Conservation (phyloP, 2,888 invertebrate genomes). For the Melanargia galathea region DNA sequence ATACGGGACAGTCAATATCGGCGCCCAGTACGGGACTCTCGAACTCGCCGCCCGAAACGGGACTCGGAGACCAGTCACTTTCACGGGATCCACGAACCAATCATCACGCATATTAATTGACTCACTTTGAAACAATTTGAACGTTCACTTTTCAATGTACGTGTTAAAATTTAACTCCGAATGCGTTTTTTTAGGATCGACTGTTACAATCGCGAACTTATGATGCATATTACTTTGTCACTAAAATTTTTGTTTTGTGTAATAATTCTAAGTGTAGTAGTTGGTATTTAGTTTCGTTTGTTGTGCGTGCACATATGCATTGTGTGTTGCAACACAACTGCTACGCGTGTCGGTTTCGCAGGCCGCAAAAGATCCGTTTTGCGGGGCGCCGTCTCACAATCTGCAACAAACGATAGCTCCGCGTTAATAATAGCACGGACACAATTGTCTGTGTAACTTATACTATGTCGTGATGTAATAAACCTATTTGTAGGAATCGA, state of each 20-base stretch:
- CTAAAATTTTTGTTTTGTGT: conserved; percentile 21
- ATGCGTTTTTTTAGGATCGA: background rate
- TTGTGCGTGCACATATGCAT: conserved; percentile 45
- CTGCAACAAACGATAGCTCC: conserved; percentile 66
- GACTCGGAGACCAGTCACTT: conserved; percentile 19
- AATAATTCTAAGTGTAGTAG: conserved; percentile 29
- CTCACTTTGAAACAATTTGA: background rate
- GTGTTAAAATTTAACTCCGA: too few species aligned
- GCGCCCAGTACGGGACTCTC: background rate
- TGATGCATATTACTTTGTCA: conserved; percentile 5
- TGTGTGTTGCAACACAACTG: conserved; percentile 52
- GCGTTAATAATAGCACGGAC: conserved; percentile 56
- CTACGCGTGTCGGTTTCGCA: conserved; percentile 53
- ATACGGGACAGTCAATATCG: background rate
- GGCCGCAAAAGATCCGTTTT: conserved; percentile 60
- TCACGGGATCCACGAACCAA: conserved; percentile 17
- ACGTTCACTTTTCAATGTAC: conserved; percentile 1
- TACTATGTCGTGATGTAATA: conserved; percentile 21
- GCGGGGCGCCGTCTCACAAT: conserved; percentile 63
- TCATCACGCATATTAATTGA: conserved; percentile 19
- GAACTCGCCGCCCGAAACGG: conserved; percentile 16
- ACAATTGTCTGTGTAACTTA: conserved; percentile 30
- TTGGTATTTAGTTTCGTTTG: conserved; percentile 26
- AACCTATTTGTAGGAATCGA: background rate
- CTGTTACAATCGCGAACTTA: background rate